Base-by-base conservation (phyloP, 2,888 invertebrate species). In the Caenorhabditis panamensis region DNA sequence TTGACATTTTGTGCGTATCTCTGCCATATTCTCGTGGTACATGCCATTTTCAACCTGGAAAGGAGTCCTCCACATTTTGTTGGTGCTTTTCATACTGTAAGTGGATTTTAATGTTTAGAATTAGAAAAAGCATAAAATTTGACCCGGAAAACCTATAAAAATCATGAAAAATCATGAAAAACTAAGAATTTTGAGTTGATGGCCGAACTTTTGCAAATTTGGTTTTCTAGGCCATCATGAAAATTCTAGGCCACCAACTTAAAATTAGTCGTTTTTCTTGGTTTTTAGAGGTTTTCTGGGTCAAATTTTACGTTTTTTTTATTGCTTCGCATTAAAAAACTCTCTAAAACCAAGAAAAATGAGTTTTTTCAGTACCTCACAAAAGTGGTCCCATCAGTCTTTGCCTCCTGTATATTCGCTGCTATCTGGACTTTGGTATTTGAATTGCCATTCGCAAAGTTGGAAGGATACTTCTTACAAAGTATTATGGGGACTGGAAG, bases 1-100 rank as follows among this genome's bases (percentile, higher is more conserved):
- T 47, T 79, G 4, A 62, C 79, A 4, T 79, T 72, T 36, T 79
- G 79, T 26, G 79, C 66, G 13, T 79, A 79, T 62, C 51, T 79
- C 4, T 79, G 72, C 26, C 79, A 79, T 41, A 72, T 79, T 49
- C 22, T 79, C 8, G 53, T 73, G 13, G 51, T 73, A 0, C 62
- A 58, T 11, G 73, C 64, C 3, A 16, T 67, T 20, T 58, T 77
- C 5, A 77, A 77, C 37, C n/a, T 66, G 16, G 76, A 81, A 63
- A 20, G 75, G 9, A 44, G 56, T 13, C 62, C 75, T 11, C 69
- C 62, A 4, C 73, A 81, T 47, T 71, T 71, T 41, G 56, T 76
- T 16, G 76, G 80, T 6, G 71, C 76, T n/a, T 56, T 61, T 8
- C 69, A 79, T 58, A 73, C 67, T 18, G 79, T 79, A 62, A 53